These are phyloP conservation scores for Synanthedon vespiformis DNA, from an alignment of 2,888 invertebrate genomes.

Conservation along the genomic window DNA sequence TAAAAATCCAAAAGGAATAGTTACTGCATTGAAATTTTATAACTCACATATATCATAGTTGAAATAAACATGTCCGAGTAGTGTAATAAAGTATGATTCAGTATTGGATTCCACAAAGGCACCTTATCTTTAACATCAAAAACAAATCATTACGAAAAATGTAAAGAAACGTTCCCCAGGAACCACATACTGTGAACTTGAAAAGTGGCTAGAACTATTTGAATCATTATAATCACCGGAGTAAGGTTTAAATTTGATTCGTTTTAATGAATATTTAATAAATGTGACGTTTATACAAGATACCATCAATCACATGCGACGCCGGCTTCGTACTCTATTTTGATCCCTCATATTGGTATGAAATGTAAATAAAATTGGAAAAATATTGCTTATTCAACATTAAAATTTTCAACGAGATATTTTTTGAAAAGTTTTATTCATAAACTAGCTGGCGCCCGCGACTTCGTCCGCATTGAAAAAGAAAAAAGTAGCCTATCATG, in stretches of 20 bases:
- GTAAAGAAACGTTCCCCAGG: slow-evolving; percentile 5
- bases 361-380: too few relatives aligned
- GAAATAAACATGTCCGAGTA: slow-evolving; percentile 1
- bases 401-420: too few relatives aligned
- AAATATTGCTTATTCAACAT: too few relatives aligned
- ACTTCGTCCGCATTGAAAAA: too few relatives aligned
- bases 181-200: slow-evolving; percentile 10
- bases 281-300: slow-evolving; percentile 4
- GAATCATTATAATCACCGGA: slow-evolving; percentile 3
- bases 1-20: too few relatives aligned
- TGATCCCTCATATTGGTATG: background rate
- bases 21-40: background rate
- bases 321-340: slow-evolving; percentile 7
- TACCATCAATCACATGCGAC: slow-evolving; percentile 37
- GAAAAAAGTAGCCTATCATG: too few relatives aligned
- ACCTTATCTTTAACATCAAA: slow-evolving; percentile 1
- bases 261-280: background rate
- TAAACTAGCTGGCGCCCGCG: too few relatives aligned
- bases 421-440: too few relatives aligned
- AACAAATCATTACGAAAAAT: slow-evolving; percentile 3
- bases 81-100: slow-evolving; percentile 4
- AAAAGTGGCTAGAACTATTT: background rate
- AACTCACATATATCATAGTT: background rate
- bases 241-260: slow-evolving; percentile 4
- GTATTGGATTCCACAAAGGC: slow-evolving; percentile 3